These are phyloP conservation scores for Cerastis leucographa DNA, from an alignment of 2,888 invertebrate genomes.

Conservation along the genomic window DNA sequence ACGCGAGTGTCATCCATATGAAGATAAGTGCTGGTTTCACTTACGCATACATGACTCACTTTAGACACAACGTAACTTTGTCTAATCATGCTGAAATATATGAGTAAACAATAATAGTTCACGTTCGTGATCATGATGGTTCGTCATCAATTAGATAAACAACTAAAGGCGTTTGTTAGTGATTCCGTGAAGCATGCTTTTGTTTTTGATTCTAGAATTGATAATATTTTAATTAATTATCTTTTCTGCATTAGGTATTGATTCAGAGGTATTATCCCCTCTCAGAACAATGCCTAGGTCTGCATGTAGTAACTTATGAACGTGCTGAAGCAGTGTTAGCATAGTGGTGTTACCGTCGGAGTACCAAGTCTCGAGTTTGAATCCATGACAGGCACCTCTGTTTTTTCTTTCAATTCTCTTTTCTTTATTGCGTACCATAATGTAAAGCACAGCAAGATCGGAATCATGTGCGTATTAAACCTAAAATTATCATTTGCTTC, in stretches of 20 bases:
- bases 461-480: too few species aligned
- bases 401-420: too few species aligned
- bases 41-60: slow-evolving; percentile 22
- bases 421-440: too few species aligned
- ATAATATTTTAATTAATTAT: background rate
- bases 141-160: slow-evolving; percentile 18
- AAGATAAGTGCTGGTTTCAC: background rate
- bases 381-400: too few species aligned
- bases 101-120: slow-evolving; percentile 19
- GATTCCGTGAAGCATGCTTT: slow-evolving; percentile 27
- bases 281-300: background rate
- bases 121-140: background rate
- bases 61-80: background rate
- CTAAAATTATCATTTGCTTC: background rate
- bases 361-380: too few species aligned
- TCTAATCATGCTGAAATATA: background rate
- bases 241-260: background rate
- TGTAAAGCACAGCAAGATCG: too few species aligned
- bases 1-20: background rate
- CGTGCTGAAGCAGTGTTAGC: background rate
- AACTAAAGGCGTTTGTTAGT: background rate
- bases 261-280: too few species aligned
- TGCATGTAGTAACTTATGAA: background rate
- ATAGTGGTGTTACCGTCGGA: too few species aligned
- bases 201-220: background rate